Evolutionary conservation across 1,140 invertebrate genomes (phyloP).

Genomic region (Solen grandis): DNA sequence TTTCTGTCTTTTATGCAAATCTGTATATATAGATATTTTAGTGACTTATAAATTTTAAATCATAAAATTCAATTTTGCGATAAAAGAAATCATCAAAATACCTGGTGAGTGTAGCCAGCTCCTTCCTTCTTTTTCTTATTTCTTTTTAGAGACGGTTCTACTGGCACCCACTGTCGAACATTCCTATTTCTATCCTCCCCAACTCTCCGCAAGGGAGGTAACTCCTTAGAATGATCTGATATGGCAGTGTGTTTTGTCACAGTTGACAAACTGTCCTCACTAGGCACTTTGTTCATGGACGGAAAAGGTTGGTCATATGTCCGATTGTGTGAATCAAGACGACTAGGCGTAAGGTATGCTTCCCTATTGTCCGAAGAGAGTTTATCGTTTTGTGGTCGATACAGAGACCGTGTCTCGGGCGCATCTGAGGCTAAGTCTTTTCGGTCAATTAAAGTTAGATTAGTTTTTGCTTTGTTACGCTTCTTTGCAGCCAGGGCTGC

Average conservation of each 20-base stretch:
- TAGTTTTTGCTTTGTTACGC: constrained; percentile 63
- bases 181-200: constrained; percentile 45
- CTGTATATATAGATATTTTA: no score
- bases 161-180: constrained; percentile 36
- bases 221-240: constrained; percentile 62
- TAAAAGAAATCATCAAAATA: no score
- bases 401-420: constrained; percentile 58
- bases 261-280: constrained; percentile 68
- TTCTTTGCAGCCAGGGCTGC: constrained; percentile 78
- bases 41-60: no score
- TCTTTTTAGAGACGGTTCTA: constrained; percentile 39
- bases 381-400: constrained; percentile 58
- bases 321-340: constrained; percentile 76
- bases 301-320: constrained; percentile 44
- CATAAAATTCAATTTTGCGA: no score
- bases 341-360: constrained; percentile 71
- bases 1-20: no score
- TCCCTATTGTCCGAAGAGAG: constrained; percentile 43
- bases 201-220: constrained; percentile 63
- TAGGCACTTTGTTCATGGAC: constrained; percentile 55
- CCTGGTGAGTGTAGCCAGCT: constrained; percentile 56
- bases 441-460: constrained; percentile 58
- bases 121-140: constrained; percentile 60
- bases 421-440: constrained; percentile 30
- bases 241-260: constrained; percentile 66